Evolutionary conservation across 2,797 vertebrate genomes (phyloP), one percentile per base, ranked within the genome.

Genomic region (Prionace glauca): DNA sequence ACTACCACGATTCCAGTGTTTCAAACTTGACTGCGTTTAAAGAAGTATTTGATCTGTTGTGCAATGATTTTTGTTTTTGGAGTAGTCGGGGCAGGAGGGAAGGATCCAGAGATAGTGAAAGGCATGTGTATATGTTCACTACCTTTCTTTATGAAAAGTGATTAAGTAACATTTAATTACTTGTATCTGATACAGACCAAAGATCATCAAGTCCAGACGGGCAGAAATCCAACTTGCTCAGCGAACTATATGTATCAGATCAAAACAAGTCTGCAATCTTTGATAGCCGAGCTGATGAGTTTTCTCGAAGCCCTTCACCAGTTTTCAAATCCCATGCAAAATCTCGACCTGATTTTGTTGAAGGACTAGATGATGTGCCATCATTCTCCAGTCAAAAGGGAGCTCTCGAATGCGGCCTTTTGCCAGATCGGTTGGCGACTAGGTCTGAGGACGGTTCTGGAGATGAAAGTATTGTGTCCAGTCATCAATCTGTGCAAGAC

Each of bases 331-430:
- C 97, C 81, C 97, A 97, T 32, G 96, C 96, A 71, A 96, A 96
- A 95, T 96, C 96, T 95, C 97, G 96, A 96, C 97, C 96, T 96
- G 98, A 97, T 87, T 96, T 96, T 96, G 97, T 96, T 60, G 96
- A 97, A 96, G 97, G 91, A 88, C 96, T 96, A 72, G 97, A 97
- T 65, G 97, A 96, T 26, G 95, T 81, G 41, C 74, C 96, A 1
- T 96, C 96, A 71, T 96, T 97, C 10, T 62, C 95, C 96, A 96
- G 88, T 96, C 96, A 97, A 72, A 97, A 96, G 96, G 97, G 97
- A 0, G 0, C 95, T 24, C 97, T 96, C 95, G 96, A 96, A 4
- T 11, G 96, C 88, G 96, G 36, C 77, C 96, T 77, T 84, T 36
- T 96, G 95, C 96, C 95, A 12, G 96, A 95, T 4, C 95, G 95